Evolutionary conservation across 1,140 invertebrate species (phyloP).

Genomic region (Gonioctena quinquepunctata): DNA sequence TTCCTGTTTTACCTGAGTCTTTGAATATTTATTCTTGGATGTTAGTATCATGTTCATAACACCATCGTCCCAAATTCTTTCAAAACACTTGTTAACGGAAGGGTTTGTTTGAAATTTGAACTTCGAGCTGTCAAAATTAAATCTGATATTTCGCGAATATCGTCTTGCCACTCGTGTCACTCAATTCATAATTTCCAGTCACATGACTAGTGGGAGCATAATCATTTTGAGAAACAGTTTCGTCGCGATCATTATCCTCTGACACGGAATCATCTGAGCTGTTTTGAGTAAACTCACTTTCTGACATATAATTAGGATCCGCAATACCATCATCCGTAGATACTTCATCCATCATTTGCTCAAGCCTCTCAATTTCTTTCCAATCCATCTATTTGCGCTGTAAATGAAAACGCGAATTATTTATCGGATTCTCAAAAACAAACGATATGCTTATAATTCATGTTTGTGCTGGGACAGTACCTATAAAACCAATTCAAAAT

Average conservation of each 20-base stretch:
- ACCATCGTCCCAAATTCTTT: neutral
- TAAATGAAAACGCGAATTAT: too few species aligned
- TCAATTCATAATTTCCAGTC: slow-evolving; percentile 5
- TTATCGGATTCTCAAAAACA: too few species aligned
- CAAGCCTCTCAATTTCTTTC: neutral
- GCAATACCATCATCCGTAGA: neutral
- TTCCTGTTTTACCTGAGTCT: too few species aligned
- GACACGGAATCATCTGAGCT: neutral
- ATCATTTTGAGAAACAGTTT: neutral
- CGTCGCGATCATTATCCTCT: neutral
- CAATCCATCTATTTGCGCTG: too few species aligned
- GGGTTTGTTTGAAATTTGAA: slow-evolving; percentile 4
- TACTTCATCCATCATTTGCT: neutral
- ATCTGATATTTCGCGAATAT: slow-evolving; percentile 5
- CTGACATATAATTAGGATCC: slow-evolving; percentile 3
- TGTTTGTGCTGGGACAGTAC: too few species aligned
- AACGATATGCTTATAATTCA: too few species aligned
- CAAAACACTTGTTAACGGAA: neutral
- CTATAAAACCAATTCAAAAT: too few species aligned
- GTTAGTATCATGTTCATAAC: slow-evolving; percentile 2
- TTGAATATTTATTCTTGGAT: slow-evolving; percentile 1
- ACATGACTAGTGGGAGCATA: neutral
- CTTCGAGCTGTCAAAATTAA: slow-evolving; percentile 6
- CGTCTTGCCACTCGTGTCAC: neutral
- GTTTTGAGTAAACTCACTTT: neutral